Base-by-base conservation (phyloP, 2,888 invertebrate genomes). In the Cistogaster globosa region DNA sequence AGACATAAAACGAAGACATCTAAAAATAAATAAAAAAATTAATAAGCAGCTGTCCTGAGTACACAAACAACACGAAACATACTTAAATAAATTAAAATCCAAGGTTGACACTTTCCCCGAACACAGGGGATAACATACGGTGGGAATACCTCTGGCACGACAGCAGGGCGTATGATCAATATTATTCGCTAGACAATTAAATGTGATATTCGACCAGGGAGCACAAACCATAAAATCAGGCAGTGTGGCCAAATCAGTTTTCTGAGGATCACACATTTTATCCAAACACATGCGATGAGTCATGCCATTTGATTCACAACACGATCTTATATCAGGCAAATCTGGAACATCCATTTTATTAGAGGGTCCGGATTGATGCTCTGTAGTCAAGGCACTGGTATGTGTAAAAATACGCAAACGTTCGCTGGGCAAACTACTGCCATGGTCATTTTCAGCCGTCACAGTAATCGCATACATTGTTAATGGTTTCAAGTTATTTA, bases 151-250 rank as follows among this genome's bases (percentile, higher is more conserved):
- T 69, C 96, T 93, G 0, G 95, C 94, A 36, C 94, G 93, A 90
- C 97, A 97, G 92, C 97, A 97, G 0, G 96, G 95, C 0, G 96
- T 95, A 91, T 97, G 97, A 93, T 97, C 97, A 89, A 96, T 94
- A 1, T 96, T 95, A 87, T 97, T 96, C 58, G 96, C 95, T 81
- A 97, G 93, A 89, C 97, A 97, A 12, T 95, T 94, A 91, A 97
- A 97, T 0, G 97, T 96, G 38, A 95, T 95, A 5, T 95, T 95
- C 0, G 97, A 96, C 97, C 97, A 97, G 0, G 97, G 97, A 0
- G 97, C 97, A 92, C 97, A 97, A 57, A 97, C 97, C 96, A 97
- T 97, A 90, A 97, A 93, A 91, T 97, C 97, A 60, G 97, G 96
- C 83, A 93, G 87, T 32, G 91, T 91, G 2, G 93, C 92, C 87